Evolutionary conservation across 2,797 vertebrate genomes (phyloP).

Genomic region (Sparidentex hasta): DNA sequence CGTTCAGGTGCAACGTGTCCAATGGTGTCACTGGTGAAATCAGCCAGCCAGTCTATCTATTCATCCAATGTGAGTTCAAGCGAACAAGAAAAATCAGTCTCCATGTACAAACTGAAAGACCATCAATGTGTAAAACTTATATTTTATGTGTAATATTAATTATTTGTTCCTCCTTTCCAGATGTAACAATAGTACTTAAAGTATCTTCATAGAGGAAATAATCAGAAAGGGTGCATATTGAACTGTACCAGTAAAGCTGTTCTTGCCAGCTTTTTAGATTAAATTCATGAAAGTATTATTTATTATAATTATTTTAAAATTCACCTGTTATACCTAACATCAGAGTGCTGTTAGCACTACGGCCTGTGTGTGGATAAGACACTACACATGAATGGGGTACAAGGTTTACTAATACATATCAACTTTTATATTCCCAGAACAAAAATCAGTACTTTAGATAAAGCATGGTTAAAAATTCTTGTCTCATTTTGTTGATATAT

Average conservation of each 20-base stretch:
- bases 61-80: conserved; percentile 71
- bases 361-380: too few relatives aligned
- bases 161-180: background rate
- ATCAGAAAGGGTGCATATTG: background rate
- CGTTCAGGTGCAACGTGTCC: conserved; percentile 67
- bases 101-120: too few relatives aligned
- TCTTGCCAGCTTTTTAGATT: background rate
- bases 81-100: too few relatives aligned
- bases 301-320: background rate
- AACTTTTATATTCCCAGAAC: too few relatives aligned
- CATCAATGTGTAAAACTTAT: background rate
- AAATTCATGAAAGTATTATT: too few relatives aligned
- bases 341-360: background rate
- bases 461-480: too few relatives aligned
- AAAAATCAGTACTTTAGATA: too few relatives aligned
- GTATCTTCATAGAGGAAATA: background rate
- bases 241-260: background rate
- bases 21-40: conserved; percentile 58
- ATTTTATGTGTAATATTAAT: background rate
- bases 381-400: too few relatives aligned
- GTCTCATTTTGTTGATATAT: too few relatives aligned
- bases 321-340: background rate
- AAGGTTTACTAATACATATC: too few relatives aligned
- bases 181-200: background rate
- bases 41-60: conserved; percentile 60